Evolutionary conservation across 2,797 vertebrate genomes (phyloP).

Genomic region (Borostomias antarcticus): DNA sequence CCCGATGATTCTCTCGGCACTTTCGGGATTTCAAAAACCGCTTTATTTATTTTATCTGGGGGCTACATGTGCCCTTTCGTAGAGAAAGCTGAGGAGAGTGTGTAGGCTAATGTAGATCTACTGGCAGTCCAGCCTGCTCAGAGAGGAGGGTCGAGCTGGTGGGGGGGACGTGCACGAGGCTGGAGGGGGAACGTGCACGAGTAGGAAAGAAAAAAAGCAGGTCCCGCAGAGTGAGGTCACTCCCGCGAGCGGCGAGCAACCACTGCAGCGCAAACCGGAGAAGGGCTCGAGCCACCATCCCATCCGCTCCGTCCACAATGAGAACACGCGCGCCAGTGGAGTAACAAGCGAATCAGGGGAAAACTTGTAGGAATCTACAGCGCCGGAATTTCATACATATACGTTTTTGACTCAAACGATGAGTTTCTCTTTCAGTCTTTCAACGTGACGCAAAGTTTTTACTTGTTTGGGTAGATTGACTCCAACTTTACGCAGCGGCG

Average conservation of each 20-base stretch:
- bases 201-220: conserved; percentile 36
- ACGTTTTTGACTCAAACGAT: conserved; percentile 8
- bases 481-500: conserved; percentile 16
- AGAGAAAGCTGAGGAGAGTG: neutral
- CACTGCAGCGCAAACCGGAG: conserved; percentile 18
- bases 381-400: neutral
- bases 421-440: conserved; percentile 13
- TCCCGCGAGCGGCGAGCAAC: conserved; percentile 19
- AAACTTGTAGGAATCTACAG: conserved; percentile 7
- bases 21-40: neutral
- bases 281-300: neutral
- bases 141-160: conserved; percentile 9
- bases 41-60: neutral
- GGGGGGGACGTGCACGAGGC: neutral
- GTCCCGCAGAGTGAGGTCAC: conserved; percentile 43
- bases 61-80: neutral
- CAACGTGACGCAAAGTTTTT: conserved; percentile 26
- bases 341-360: conserved; percentile 1
- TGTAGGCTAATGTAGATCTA: neutral
- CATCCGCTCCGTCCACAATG: conserved; percentile 11
- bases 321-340: conserved; percentile 26
- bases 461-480: conserved; percentile 31
- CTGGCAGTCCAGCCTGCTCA: neutral
- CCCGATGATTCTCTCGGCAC: neutral
- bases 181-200: conserved; percentile 16